A percentile compares a stretch with the other conserved stretches of the same genome.
Conservation (phyloP, 2,797 vertebrate species). For the Coregonus ussuriensis region DNA sequence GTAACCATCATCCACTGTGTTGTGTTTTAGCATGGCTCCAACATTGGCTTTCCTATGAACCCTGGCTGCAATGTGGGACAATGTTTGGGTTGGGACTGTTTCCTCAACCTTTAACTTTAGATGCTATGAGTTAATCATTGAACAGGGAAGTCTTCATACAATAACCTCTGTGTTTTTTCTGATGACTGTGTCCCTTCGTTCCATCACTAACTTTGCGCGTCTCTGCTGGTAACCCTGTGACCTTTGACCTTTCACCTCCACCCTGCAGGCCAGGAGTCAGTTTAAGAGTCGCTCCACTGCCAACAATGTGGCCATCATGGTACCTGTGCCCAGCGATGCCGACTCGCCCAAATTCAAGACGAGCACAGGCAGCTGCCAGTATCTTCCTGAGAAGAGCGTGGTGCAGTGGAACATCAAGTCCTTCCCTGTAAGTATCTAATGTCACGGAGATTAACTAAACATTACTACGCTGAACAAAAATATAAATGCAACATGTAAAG, state of each 20-base stretch:
- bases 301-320: constrained; percentile 82
- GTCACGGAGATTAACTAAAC: background rate
- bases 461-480: background rate
- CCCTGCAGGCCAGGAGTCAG: constrained; percentile 79
- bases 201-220: background rate
- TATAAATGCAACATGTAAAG: background rate
- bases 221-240: constrained; percentile 2
- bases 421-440: constrained; percentile 75
- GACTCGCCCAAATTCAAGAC: constrained; percentile 86
- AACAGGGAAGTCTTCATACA: background rate
- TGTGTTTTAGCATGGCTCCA: background rate
- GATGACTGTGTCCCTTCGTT: background rate
- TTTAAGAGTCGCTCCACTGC: constrained; percentile 83
- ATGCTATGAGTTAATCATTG: background rate
- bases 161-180: background rate
- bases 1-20: constrained; percentile 52
- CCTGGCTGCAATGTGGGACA: background rate
- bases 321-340: constrained; percentile 82
- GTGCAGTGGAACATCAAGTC: constrained; percentile 85
- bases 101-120: no score
- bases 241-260: constrained; percentile 23
- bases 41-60: background rate
- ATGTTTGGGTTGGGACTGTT: background rate
- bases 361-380: constrained; percentile 80
- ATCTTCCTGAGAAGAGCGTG: constrained; percentile 79